Evolutionary conservation across 2,888 invertebrate genomes (phyloP), one percentile per base, ranked within the genome.

Genomic region (Acleris cristana): DNA sequence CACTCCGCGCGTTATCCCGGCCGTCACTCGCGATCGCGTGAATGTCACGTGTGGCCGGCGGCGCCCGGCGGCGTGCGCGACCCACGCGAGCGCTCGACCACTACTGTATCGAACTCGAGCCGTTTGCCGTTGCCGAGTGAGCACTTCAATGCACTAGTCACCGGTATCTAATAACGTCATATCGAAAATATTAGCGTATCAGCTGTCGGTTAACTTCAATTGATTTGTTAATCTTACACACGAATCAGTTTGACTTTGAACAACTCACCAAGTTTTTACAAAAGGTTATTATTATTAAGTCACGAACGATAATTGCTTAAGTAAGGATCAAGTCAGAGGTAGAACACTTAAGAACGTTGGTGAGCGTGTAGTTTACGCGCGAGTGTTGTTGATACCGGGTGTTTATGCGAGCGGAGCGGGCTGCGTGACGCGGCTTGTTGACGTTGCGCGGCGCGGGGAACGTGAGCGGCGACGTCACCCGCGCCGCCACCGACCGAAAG

Each of bases 401-500:
- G 67, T 87, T 83, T 82, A 82, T 80, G 82, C 79, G 82, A 79
- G 80, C 77, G 76, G 80, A 79, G 77, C 75, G 80, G 77, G 72
- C 68, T 77, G 81, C 82, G 85, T 86, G 89, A 86, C 89, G 85
- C 85, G 86, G 84, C 84, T 80, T 90, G 91, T 91, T 90, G 91
- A 88, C 87, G 90, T 88, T 82, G 83, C 86, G 88, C 89, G 84
- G 83, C 89, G 88, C 88, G 90, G 90, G 89, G 89, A 89, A 86
- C 88, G 82, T 84, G 87, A 85, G 86, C 85, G 84, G 81, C 85
- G 83, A 87, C 90, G 89, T 90, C 89, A 87, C 88, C 88, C 90
- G 90, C 90, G 90, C 89, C 89, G 89, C 89, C 83, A 82, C 83
- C 83, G 81, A 80, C 82, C 76, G 79, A 87, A 89, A 89, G 90